Base-by-base conservation (phyloP, 2,797 vertebrate genomes). In the Antennarius maculatus region DNA sequence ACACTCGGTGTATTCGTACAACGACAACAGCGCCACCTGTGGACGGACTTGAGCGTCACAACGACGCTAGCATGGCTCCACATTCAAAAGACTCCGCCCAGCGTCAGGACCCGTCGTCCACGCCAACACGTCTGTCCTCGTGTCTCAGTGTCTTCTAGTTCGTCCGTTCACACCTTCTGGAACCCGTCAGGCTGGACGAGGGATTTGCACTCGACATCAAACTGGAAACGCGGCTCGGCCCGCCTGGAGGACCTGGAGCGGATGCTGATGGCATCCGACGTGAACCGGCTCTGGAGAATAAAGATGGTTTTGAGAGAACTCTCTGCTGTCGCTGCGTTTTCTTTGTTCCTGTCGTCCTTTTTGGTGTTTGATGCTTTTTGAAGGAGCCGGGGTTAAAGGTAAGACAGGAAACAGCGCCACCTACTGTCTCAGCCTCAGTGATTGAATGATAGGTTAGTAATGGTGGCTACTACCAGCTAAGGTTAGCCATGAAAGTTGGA, bases 251-350 rank as follows among this genome's bases (percentile, higher is more conserved):
- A 86, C 79, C 84, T 79, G 55, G 31, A 39, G 49, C 74, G 66
- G 77, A 57, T 39, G 7, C 65, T 82, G 85, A 89, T 80, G 87
- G 88, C 90, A 82, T 85, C 88, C 84, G 82, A 91, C 91, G 87
- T 93, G 87, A 93, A 89, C 71, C 87, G 84, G 88, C 77, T 88
- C 79, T 81, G 88, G 76, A 91, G 77, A 93, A 93, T 94, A 94
- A 94, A 94, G 89, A 89, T 87, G 88, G 88, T 91, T 94, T 92
- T 87, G 81, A 91, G 86, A 92, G 86, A 87, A 58, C 41, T 57
- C 50, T 72, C n/a, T n/a, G 66, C 10, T 16, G 2, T 65, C 17
- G 37, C 37, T 23, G 23, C 23, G 23, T 39, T 39, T n/a, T 37
- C 9, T 37, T 53, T 15, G 3, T n/a, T 55, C 49, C 11, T 34